Base-by-base conservation (phyloP, 2,113 vertebrate genomes). In the Leucopsar rothschildi region DNA sequence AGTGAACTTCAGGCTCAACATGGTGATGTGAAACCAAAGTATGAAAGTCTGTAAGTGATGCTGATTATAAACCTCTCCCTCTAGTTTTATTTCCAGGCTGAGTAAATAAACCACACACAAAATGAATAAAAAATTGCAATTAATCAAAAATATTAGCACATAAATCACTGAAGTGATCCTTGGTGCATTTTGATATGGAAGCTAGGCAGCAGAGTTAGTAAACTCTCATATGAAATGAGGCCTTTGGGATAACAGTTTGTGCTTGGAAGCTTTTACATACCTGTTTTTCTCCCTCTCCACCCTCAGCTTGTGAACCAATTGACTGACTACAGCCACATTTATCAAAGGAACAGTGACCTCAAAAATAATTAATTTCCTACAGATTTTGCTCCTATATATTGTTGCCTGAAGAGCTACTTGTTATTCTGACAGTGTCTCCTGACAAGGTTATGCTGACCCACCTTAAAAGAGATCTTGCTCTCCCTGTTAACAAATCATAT, bases 301-400 rank as follows among this genome's bases (percentile, higher is more conserved):
- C 16, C 33, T 80, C 71, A 73, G 45, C 50, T 92, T 83, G 29
- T 81, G 88, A 93, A 86, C 81, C 92, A 93, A 5, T 42, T 76
- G 63, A 27, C 76, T 92, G 47, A 80, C 19, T 82, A 27, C 27
- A 83, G 55, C 27, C 71, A 77, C 71, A 77, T 93, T 88, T 90
- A 44, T 95, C 79, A 95, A 70, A 90, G 50, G 42, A 90, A 65
- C 0, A 1, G 29, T 37, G 42, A 77, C 64, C 93, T 59, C 66
- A 88, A 77, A 93, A 94, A 77, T 73, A 95, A 93, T 94, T 70
- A 86, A 86, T 71, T 88, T 96, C 68, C 88, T 92, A 64, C 47
- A 70, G 71, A 88, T 70, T 93, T 85, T 86, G 23, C 44, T 8
- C 45, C 68, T 81, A 70, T 23, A 44, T 53, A 81, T 61, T 81